Evolutionary conservation across 1,140 invertebrate species (phyloP).

Genomic region (Ruditapes philippinarum): DNA sequence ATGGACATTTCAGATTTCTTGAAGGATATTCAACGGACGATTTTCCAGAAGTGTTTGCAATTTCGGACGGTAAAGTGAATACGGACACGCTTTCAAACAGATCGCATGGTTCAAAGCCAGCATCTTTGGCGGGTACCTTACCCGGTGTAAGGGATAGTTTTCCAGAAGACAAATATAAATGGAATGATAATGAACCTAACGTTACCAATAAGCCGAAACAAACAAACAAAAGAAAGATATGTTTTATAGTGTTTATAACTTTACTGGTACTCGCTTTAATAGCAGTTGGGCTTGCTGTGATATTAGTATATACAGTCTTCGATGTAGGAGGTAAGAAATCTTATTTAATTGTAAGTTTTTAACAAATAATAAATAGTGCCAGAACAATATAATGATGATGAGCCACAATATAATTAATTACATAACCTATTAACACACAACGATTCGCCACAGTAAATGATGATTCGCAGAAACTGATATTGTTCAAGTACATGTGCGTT

Average conservation of each 20-base stretch:
- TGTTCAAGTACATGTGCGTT: too few relatives aligned
- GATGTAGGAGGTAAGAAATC: slow-evolving; percentile 34
- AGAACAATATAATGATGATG: too few relatives aligned
- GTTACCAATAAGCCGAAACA: background rate
- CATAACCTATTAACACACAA: too few relatives aligned
- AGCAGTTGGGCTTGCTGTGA: slow-evolving; percentile 7
- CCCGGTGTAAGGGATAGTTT: slow-evolving; percentile 6
- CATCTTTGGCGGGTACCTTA: background rate
- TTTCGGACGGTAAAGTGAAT: slow-evolving; percentile 24
- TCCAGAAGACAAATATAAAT: slow-evolving; percentile 23
- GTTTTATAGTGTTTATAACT: slow-evolving; percentile 21
- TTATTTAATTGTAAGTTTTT: too few relatives aligned
- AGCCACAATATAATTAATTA: too few relatives aligned
- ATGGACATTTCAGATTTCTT: slow-evolving; percentile 5
- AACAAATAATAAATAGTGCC: too few relatives aligned
- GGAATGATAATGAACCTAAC: slow-evolving; percentile 16
- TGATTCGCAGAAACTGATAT: too few relatives aligned
- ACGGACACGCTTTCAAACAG: background rate
- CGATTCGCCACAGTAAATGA: too few relatives aligned
- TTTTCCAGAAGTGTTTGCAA: background rate
- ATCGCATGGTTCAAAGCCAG: background rate
- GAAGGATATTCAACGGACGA: background rate
- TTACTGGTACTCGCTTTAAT: slow-evolving; percentile 16
- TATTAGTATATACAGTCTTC: slow-evolving; percentile 22
- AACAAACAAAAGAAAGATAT: slow-evolving; percentile 10